Evolutionary conservation across 2,888 invertebrate species (phyloP).

Genomic region (Spodoptera littoralis): DNA sequence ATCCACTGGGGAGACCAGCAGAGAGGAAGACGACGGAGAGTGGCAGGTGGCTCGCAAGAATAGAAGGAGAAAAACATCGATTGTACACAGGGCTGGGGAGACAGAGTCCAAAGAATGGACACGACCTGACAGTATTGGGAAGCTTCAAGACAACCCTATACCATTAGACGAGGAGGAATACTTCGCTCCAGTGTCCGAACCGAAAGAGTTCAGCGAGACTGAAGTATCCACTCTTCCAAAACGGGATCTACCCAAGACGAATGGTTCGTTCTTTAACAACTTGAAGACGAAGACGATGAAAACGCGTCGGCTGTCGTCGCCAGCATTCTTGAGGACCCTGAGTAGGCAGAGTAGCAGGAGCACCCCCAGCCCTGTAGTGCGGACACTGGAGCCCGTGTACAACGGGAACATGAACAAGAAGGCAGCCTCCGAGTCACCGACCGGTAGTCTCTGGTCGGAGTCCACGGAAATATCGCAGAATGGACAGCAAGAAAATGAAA

Average conservation of each 20-base stretch:
- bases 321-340: constrained; percentile 89
- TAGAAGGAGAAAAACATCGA: constrained; percentile 84
- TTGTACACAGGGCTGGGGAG: constrained; percentile 79
- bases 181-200: constrained; percentile 84
- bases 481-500: constrained; percentile 73
- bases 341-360: constrained; percentile 85
- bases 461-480: constrained; percentile 83
- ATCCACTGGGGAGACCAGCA: constrained; percentile 87
- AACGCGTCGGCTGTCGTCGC: constrained; percentile 88
- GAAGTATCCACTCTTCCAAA: constrained; percentile 64
- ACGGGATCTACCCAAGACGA: constrained; percentile 78
- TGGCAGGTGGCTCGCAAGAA: constrained; percentile 85
- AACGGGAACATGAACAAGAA: constrained; percentile 79
- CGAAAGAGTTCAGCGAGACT: constrained; percentile 76
- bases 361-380: constrained; percentile 78
- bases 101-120: constrained; percentile 75
- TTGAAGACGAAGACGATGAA: constrained; percentile 85
- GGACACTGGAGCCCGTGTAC: constrained; percentile 75
- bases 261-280: constrained; percentile 85
- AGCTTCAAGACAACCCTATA: constrained; percentile 85
- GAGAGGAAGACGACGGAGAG: constrained; percentile 82
- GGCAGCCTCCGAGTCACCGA: constrained; percentile 82
- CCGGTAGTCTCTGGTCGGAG: constrained; percentile 84
- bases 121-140: constrained; percentile 76
- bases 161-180: constrained; percentile 88